Percentiles rank a stretch among this genome's conserved stretches.
These are phyloP conservation scores for Brachymystax lenok DNA, from an alignment of 2,797 vertebrate genomes.

Conservation along the genomic window DNA sequence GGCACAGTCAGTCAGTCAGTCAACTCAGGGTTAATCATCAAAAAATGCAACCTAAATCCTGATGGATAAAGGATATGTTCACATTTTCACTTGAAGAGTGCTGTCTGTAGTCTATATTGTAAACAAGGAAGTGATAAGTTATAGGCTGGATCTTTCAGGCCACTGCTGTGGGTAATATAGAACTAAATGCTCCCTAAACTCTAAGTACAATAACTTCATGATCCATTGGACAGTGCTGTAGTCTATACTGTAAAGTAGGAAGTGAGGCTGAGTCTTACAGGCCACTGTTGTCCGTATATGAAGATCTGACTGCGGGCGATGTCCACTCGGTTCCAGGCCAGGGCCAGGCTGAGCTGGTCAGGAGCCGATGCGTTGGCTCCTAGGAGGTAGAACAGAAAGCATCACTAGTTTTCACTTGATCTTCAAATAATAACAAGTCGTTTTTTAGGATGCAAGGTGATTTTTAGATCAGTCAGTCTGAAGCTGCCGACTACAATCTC, in stretches of 20 bases:
- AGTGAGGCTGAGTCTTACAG: conserved; percentile 75
- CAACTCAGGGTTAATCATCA: not conserved
- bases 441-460: too few species aligned
- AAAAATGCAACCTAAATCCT: not conserved
- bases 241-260: not conserved
- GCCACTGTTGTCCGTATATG: conserved; percentile 99
- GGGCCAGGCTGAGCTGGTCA: conserved; percentile 94
- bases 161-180: too few species aligned
- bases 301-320: conserved; percentile 99
- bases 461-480: too few species aligned
- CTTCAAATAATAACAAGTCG: too few species aligned
- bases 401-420: not conserved
- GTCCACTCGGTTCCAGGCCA: conserved; percentile 99
- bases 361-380: conserved; percentile 97
- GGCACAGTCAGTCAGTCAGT: not conserved
- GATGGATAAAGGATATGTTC: not conserved
- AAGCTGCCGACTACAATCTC: too few species aligned
- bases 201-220: too few species aligned
- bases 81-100: not conserved
- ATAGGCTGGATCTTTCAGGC: too few species aligned
- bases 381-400: conserved; percentile 42
- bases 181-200: too few species aligned
- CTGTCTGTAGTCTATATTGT: not conserved
- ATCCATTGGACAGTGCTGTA: too few species aligned
- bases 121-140: too few species aligned